These are phyloP conservation scores for Botia kubotai DNA, from an alignment of 2,797 vertebrate species.

Conservation along the genomic window DNA sequence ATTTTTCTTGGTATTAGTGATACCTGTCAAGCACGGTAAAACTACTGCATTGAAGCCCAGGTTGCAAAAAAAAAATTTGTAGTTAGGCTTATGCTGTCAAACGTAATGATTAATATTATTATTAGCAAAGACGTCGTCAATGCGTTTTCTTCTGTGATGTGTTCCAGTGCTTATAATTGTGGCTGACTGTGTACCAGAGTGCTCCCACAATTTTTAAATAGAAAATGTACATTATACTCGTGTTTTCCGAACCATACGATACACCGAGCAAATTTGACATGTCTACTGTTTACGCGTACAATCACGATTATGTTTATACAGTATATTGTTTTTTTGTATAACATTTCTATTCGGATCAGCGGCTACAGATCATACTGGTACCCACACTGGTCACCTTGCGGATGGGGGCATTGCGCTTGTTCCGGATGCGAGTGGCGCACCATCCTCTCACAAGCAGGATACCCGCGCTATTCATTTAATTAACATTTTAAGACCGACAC, in stretches of 20 bases:
- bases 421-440: constrained; percentile 68
- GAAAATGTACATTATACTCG: neutral
- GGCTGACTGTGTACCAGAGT: neutral
- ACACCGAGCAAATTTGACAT: too few relatives aligned
- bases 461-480: constrained; percentile 31
- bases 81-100: constrained; percentile 24
- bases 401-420: constrained; percentile 69
- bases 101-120: constrained; percentile 16
- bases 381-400: constrained; percentile 79
- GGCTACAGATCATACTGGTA: constrained; percentile 61
- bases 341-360: constrained; percentile 45
- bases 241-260: too few relatives aligned
- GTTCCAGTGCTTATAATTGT: neutral
- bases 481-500: constrained; percentile 44
- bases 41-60: constrained; percentile 60
- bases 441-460: constrained; percentile 29
- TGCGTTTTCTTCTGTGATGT: constrained; percentile 3
- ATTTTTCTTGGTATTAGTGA: constrained; percentile 44
- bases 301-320: too few relatives aligned
- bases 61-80: neutral
- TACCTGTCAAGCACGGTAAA: constrained; percentile 46
- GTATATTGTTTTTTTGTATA: constrained; percentile 16
- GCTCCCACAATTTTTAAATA: neutral
- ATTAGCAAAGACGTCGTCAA: constrained; percentile 15
- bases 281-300: too few relatives aligned